These are phyloP conservation scores for Drosophila repleta DNA, from an alignment of 1,140 invertebrate species.

Conservation along the genomic window DNA sequence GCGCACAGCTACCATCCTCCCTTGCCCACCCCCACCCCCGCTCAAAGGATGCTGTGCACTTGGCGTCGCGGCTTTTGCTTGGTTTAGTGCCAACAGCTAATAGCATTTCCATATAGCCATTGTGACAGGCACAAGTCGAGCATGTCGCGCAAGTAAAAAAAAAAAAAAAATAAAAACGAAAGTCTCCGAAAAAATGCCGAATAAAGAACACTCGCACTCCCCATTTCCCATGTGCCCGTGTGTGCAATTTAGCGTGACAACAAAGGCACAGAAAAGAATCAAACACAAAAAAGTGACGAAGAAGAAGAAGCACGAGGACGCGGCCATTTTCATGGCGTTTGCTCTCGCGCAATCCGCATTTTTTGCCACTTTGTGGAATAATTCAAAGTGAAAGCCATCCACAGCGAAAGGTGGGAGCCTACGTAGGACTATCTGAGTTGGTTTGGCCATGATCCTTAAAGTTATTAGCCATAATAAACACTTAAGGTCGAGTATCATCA, in stretches of 20 bases:
- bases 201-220: neutral
- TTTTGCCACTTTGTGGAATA: constrained; percentile 11
- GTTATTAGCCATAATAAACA: too few relatives aligned
- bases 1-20: too few relatives aligned
- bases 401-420: neutral
- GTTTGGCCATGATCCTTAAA: too few relatives aligned
- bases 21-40: too few relatives aligned
- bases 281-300: constrained; percentile 20
- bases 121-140: constrained; percentile 54
- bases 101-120: constrained; percentile 68
- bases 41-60: too few relatives aligned
- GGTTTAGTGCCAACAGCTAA: neutral
- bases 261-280: constrained; percentile 30
- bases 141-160: constrained; percentile 36
- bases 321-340: constrained; percentile 14
- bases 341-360: constrained; percentile 1
- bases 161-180: constrained; percentile 22
- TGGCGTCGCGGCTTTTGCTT: too few relatives aligned
- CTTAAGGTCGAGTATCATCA: too few relatives aligned
- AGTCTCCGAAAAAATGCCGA: neutral
- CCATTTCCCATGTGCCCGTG: constrained; percentile 1
- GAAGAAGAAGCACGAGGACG: too few relatives aligned
- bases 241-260: constrained; percentile 63
- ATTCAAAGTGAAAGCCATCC: constrained; percentile 28
- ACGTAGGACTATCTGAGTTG: neutral